Evolutionary conservation across 2,797 vertebrate genomes (phyloP).

Genomic region (Halcyon leucocephala): DNA sequence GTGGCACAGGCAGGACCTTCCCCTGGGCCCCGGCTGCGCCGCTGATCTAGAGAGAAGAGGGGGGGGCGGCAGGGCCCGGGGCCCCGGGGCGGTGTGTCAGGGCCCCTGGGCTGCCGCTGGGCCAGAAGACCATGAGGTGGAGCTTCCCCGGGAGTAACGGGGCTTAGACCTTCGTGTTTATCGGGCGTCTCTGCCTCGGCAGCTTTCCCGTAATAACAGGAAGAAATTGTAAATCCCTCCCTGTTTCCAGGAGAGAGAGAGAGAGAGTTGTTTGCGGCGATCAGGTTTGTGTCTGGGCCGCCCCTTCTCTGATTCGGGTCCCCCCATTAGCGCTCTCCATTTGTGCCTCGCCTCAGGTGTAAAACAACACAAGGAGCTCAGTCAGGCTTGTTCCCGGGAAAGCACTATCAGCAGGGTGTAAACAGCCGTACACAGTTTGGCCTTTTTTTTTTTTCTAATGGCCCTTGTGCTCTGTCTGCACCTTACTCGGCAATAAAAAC

Average conservation of each 20-base stretch:
- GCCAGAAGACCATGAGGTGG: not conserved
- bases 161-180: rapidly evolving
- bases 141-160: not conserved
- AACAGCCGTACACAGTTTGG: not conserved
- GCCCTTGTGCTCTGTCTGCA: not conserved
- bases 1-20: not conserved
- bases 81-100: not conserved
- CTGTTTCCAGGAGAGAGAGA: not conserved
- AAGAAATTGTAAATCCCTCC: rapidly evolving
- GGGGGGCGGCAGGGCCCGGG: too few species aligned
- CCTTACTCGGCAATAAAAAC: conserved; percentile 10
- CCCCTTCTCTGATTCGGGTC: not conserved
- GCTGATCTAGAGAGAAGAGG: not conserved
- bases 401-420: not conserved
- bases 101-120: not conserved
- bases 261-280: not conserved
- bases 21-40: not conserved
- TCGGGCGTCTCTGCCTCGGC: not conserved
- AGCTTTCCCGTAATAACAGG: rapidly evolving
- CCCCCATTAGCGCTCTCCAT: not conserved
- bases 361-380: rapidly evolving
- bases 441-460: not conserved
- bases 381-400: not conserved
- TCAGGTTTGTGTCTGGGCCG: not conserved
- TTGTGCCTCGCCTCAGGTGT: not conserved